Conservation (phyloP, 1,140 invertebrate species). For the Ericerus pela region DNA sequence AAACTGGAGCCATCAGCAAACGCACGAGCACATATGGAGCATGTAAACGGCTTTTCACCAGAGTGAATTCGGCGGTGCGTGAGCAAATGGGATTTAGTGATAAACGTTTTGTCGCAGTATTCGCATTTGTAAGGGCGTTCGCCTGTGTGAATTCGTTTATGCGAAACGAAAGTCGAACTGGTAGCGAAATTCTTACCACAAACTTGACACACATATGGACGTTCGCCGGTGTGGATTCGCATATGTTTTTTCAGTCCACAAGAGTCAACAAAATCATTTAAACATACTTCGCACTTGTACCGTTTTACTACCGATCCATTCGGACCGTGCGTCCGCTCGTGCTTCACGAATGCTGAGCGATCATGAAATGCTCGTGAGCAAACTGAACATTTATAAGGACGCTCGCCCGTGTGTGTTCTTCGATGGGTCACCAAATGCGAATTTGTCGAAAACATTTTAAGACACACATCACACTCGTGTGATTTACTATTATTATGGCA, state of each 20-base stretch:
- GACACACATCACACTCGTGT: constrained; percentile 46
- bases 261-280: constrained; percentile 54
- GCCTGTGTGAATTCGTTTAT: constrained; percentile 21
- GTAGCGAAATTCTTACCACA: constrained; percentile 22
- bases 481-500: constrained; percentile 36
- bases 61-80: constrained; percentile 69
- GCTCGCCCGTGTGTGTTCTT: constrained; percentile 22
- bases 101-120: constrained; percentile 69
- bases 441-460: constrained; percentile 40
- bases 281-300: constrained; percentile 55
- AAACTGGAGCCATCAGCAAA: constrained; percentile 32
- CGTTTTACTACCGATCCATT: constrained; percentile 31
- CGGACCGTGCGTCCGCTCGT: constrained; percentile 43
- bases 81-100: constrained; percentile 76
- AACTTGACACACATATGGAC: constrained; percentile 26
- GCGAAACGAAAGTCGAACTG: constrained; percentile 20
- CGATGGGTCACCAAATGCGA: constrained; percentile 21
- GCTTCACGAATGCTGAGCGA: constrained; percentile 41
- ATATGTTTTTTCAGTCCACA: constrained; percentile 54
- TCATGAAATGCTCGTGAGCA: constrained; percentile 39
- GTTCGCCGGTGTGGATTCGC: constrained; percentile 54
- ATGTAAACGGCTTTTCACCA: constrained; percentile 37
- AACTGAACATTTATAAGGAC: constrained; percentile 33
- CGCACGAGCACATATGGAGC: constrained; percentile 40
- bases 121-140: constrained; percentile 57